These are phyloP conservation scores for Mimachlamys varia DNA, from an alignment of 2,888 invertebrate species.

Conservation along the genomic window DNA sequence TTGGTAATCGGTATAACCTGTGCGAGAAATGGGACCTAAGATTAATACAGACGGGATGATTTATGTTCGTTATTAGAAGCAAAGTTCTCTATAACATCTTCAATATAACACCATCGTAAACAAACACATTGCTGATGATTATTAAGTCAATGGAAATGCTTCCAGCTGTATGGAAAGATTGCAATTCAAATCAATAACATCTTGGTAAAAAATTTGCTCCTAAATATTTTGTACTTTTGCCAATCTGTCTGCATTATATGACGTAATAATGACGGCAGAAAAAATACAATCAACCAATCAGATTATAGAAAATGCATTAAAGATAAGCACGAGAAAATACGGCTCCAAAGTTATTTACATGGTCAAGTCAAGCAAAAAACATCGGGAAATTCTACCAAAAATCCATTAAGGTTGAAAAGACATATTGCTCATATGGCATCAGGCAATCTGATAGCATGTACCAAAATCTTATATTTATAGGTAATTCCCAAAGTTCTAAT, in stretches of 20 bases:
- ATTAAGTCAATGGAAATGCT: background rate
- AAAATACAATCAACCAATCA: background rate
- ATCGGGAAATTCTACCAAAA: background rate
- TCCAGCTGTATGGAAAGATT: background rate
- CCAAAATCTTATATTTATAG: background rate
- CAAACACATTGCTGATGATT: background rate
- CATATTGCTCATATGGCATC: background rate
- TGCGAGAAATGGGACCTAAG: too few species aligned
- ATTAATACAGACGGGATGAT: too few species aligned
- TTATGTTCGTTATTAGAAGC: background rate
- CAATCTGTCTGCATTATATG: slow-evolving; percentile 5
- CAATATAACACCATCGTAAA: background rate
- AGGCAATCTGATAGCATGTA: background rate
- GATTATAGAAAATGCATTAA: background rate
- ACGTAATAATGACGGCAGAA: background rate
- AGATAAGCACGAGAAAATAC: background rate
- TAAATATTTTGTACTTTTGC: background rate
- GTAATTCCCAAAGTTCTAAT: background rate
- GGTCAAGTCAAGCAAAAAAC: background rate
- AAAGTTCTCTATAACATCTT: background rate
- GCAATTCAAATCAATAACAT: background rate
- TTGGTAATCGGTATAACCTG: too few species aligned
- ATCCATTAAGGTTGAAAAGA: background rate
- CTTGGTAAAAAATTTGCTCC: background rate
- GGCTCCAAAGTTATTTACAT: background rate